Base-by-base conservation (phyloP, 2,113 vertebrate species). In the Corythornis vintsioides region DNA sequence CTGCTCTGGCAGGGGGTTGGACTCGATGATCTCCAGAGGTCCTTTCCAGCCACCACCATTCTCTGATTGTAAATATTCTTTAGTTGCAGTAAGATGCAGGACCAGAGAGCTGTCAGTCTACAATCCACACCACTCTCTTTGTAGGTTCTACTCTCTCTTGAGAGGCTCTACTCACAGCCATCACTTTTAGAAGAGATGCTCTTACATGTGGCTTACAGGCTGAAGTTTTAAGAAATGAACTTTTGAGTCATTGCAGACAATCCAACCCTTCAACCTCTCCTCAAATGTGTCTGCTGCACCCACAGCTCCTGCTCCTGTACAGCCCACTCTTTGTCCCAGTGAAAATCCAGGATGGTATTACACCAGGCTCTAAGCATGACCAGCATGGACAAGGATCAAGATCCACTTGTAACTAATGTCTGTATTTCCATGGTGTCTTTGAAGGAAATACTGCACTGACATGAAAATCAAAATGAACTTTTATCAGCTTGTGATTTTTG, bases 271-370 rank as follows among this genome's bases (percentile, higher is more conserved):
- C 66, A 78, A 11, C 11, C 43, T 48, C 10, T 57, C n/a, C 70
- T 57, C n/a, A 26, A 38, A 42, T 1, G 0, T 1, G 4, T 9
- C 52, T 56, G 38, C 65, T 88, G 38, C 17, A 64, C 6, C 18
- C 15, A 3, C 10, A 8, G 8, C 11, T 53, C 5, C 40, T 35
- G 14, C 22, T 63, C 28, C 48, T 47, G 45, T 53, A 11, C 42
- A 67, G 2, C 19, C 26, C 13, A 8, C 55, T 47, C 10, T 24
- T 66, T 35, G 19, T 63, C 17, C 35, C 26, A 6, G 11, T 15
- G 6, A 24, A 53, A 60, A 33, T 3, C 7, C 24, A 22, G 0
- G 0, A 15, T 5, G 13, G 16, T 24, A 29, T 38, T 43, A 25
- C 19, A 80, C 16, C 45, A 56, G 56, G 53, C 13, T 63, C 31